Conservation (phyloP, 1,140 invertebrate species). For the Zaprionus vittiger region DNA sequence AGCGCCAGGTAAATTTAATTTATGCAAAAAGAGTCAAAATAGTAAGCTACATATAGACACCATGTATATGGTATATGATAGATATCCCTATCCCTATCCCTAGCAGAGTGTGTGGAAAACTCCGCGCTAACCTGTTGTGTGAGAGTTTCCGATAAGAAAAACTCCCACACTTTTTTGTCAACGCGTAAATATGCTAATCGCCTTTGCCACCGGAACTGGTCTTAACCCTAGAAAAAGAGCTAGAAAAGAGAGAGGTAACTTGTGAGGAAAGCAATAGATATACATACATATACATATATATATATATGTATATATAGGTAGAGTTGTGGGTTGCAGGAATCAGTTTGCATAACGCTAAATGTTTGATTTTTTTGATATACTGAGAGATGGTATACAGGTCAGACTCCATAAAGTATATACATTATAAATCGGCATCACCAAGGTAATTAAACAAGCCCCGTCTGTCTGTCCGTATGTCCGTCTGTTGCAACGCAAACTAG, state of each 20-base stretch:
- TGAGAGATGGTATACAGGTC: too few species aligned
- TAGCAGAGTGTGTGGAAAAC: constrained; percentile 47
- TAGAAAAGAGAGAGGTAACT: background rate
- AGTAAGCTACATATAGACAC: background rate
- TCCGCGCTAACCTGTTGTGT: constrained; percentile 47
- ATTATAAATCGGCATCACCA: too few species aligned
- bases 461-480: too few species aligned
- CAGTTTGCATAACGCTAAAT: too few species aligned
- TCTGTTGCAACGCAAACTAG: too few species aligned
- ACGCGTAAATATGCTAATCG: constrained; percentile 35
- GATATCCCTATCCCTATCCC: background rate
- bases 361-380: too few species aligned
- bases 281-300: too few species aligned
- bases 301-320: too few species aligned
- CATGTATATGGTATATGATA: background rate
- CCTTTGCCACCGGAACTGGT: constrained; percentile 25
- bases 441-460: too few species aligned
- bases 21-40: constrained; percentile 56
- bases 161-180: constrained; percentile 61
- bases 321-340: background rate
- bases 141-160: constrained; percentile 53
- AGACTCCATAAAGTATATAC: too few species aligned
- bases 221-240: background rate
- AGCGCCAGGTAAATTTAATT: constrained; percentile 62
- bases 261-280: background rate